Conservation (phyloP, 2,113 vertebrate species). For the Casuarius casuarius region DNA sequence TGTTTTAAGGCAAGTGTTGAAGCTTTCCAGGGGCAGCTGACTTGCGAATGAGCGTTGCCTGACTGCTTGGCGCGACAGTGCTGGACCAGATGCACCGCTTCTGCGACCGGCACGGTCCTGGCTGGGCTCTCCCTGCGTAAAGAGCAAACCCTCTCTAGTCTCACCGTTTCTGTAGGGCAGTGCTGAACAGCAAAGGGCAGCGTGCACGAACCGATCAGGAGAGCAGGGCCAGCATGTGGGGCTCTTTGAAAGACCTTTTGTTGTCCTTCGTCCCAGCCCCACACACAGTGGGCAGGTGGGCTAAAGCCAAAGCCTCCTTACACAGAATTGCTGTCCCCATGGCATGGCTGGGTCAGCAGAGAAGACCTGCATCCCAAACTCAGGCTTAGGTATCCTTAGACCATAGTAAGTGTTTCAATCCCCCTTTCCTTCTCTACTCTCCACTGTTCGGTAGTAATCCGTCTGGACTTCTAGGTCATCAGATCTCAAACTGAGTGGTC, state of each 20-base stretch:
- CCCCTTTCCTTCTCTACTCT: background rate
- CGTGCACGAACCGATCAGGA: background rate
- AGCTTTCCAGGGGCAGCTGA: background rate
- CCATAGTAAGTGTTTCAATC: background rate
- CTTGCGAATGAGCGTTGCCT: background rate
- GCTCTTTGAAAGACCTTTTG: background rate
- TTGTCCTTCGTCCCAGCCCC: background rate
- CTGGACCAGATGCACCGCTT: background rate
- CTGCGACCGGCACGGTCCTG: background rate
- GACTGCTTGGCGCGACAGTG: background rate
- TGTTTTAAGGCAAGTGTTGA: background rate
- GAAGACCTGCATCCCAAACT: background rate
- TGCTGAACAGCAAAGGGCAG: background rate
- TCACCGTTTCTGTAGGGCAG: accelerated
- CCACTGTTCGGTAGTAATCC: accelerated
- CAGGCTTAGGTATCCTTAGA: background rate
- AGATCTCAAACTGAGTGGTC: background rate
- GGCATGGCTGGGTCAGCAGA: background rate
- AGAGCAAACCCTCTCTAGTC: background rate
- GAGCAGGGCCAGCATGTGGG: background rate
- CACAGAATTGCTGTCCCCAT: accelerated
- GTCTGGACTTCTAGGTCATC: background rate
- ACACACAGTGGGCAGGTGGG: background rate
- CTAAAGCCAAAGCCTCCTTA: background rate
- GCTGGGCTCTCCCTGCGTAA: background rate